These are phyloP conservation scores for Calliopsis andreniformis DNA, from an alignment of 1,140 invertebrate genomes.

Conservation along the genomic window DNA sequence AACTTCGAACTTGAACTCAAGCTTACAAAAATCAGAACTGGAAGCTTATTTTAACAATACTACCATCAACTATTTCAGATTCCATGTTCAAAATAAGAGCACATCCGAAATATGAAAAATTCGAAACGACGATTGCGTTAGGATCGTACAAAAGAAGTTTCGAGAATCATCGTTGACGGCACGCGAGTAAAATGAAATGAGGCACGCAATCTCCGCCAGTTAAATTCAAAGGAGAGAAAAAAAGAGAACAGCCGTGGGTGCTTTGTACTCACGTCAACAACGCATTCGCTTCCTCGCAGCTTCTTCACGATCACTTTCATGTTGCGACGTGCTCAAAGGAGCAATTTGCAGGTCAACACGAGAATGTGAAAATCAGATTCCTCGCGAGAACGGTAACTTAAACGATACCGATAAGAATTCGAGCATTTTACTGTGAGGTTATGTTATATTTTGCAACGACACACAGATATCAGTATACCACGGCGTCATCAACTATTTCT, in stretches of 20 bases:
- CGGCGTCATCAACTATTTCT: constrained; percentile 49
- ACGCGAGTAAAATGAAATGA: neutral
- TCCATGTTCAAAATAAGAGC: neutral
- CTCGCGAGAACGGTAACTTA: constrained; percentile 16
- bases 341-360: neutral
- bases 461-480: constrained; percentile 28
- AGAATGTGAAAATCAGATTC: constrained; percentile 48
- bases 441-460: constrained; percentile 61
- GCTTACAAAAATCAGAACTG: too few species aligned
- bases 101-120: too few species aligned
- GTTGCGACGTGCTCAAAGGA: constrained; percentile 31
- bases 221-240: neutral
- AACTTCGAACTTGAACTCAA: too few species aligned
- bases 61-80: neutral
- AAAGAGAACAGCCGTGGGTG: neutral
- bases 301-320: constrained; percentile 77
- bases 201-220: neutral
- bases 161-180: neutral
- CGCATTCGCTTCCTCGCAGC: constrained; percentile 72
- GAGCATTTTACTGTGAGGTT: constrained; percentile 56
- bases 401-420: constrained; percentile 23
- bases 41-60: too few species aligned
- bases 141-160: neutral
- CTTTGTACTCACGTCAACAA: constrained; percentile 72
- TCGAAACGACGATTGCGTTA: too few species aligned